Percentiles rank a stretch among this genome's conserved stretches.
These are phyloP conservation scores for Idaea dimidiata DNA, from an alignment of 2,888 invertebrate genomes.

Conservation along the genomic window DNA sequence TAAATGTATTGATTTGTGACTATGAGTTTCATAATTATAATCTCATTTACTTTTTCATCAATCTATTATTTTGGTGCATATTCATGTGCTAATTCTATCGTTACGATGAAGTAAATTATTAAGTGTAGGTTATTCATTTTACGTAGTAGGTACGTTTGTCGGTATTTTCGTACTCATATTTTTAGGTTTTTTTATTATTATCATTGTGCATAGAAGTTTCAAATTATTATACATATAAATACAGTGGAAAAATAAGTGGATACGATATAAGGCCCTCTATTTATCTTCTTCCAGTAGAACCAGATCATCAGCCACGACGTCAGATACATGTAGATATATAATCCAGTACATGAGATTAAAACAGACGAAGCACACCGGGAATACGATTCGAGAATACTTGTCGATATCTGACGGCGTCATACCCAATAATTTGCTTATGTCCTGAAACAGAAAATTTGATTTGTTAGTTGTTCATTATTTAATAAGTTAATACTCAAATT, in stretches of 20 bases:
- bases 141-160: neutral
- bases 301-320: slow-evolving; percentile 96
- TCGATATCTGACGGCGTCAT: slow-evolving; percentile 99
- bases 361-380: slow-evolving; percentile 98
- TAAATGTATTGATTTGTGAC: neutral
- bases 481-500: no score
- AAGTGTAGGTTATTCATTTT: no score
- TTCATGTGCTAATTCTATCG: no score
- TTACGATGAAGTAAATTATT: no score
- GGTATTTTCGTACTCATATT: neutral
- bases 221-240: slow-evolving; percentile 57
- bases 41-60: neutral
- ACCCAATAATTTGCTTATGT: slow-evolving; percentile 94
- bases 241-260: slow-evolving; percentile 66
- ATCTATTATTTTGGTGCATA: neutral
- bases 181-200: neutral
- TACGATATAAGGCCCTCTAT: slow-evolving; percentile 62
- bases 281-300: slow-evolving; percentile 88
- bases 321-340: slow-evolving; percentile 97
- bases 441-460: slow-evolving; percentile 66
- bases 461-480: neutral
- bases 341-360: slow-evolving; percentile 99
- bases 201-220: slow-evolving; percentile 39
- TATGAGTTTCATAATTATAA: neutral
- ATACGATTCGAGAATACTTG: slow-evolving; percentile 98